Percentiles rank a stretch among this genome's conserved stretches.
Evolutionary conservation across 2,113 vertebrate species (phyloP).

Genomic region (Pungitius pungitius): DNA sequence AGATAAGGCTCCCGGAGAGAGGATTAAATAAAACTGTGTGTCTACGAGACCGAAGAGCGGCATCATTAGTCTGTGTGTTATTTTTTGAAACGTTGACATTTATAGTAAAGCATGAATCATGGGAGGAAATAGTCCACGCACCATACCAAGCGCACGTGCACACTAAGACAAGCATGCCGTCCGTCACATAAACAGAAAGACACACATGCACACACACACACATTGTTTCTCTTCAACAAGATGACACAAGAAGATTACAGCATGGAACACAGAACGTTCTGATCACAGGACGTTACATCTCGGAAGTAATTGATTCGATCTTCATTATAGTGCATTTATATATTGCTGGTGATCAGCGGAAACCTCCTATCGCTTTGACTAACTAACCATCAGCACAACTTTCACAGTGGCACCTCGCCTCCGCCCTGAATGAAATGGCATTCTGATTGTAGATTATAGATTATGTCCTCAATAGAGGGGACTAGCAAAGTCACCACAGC

Average conservation of each 20-base stretch:
- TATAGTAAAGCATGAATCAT: constrained; percentile 45
- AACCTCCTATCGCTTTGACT: neutral
- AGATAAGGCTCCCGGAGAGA: neutral
- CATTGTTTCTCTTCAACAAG: neutral
- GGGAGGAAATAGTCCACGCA: constrained; percentile 11
- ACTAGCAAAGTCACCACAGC: neutral
- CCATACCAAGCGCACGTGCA: neutral
- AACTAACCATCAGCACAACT: neutral
- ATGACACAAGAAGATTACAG: neutral
- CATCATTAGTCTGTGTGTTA: constrained; percentile 26
- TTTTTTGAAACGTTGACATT: constrained; percentile 27
- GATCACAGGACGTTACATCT: neutral
- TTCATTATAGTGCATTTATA: neutral
- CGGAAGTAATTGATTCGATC: neutral
- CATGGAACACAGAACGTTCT: neutral
- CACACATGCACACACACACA: neutral
- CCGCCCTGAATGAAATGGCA: no score
- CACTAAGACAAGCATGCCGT: neutral
- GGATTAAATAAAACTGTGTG: constrained; percentile 13
- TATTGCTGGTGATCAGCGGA: neutral
- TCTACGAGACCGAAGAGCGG: constrained; percentile 17
- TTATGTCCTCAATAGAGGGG: neutral
- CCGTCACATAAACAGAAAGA: neutral
- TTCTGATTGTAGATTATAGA: neutral
- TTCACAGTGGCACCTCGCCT: no score